Base-by-base conservation (phyloP, 2,888 invertebrate genomes). In the Caenorhabditis drosophilae region DNA sequence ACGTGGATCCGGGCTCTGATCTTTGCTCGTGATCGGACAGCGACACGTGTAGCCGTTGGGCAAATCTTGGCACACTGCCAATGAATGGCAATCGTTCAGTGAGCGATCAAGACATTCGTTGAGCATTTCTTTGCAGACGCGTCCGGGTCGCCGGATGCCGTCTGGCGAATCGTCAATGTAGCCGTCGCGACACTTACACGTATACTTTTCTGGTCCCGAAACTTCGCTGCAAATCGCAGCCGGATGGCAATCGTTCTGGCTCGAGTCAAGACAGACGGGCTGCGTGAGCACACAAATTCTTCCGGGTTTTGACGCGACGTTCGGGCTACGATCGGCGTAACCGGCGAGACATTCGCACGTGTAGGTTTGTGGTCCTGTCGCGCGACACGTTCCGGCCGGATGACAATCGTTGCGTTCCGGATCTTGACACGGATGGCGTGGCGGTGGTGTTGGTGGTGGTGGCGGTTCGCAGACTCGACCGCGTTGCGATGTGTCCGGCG, bases 171-270 rank as follows among this genome's bases (percentile, higher is more conserved):
- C 75, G 84, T 91, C 91, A 0, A 88, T 88, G 84, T 87, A 91
- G 2, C 90, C 92, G 84, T 92, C 91, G 52, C 89, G 88, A 81
- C 93, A 93, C 75, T 91, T 90, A 84, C 94, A 94, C 0, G 92
- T 91, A 84, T 92, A 94, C 40, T 76, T 70, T 16, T 69, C 70
- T 3, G 59, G 51, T 26, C 69, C 62, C 40, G 50, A 53, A 15
- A 63, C 62, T 46, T 79, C 79, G 38, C 69, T 70, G 59, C 83
- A 83, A 47, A 83, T 81, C 34, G 83, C 83, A 16, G 79, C 78
- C 7, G 77, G 61, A 54, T 83, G 78, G 48, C 83, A 83, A 58
- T 83, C 83, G 60, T 83, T 83, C 35, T 74, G 75, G n/a, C 60
- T 54, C 16, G 66, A 42, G 53, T 84, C 83, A 22, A 82, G 55